Evolutionary conservation across 2,113 vertebrate species (phyloP).

Genomic region (Chaenogobius annularis): DNA sequence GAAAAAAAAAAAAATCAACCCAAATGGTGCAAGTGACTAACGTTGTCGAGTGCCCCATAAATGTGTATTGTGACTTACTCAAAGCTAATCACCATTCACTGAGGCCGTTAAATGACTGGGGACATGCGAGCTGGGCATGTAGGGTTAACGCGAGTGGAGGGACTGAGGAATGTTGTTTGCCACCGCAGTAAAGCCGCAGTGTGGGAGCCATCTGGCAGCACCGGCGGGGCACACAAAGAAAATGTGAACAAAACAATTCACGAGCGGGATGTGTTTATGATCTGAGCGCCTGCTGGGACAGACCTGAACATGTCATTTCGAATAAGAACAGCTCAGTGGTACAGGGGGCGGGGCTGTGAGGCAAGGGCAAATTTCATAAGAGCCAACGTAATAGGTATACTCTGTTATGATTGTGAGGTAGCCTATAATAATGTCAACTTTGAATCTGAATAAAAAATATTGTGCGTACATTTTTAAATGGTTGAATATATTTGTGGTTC

Average conservation of each 20-base stretch:
- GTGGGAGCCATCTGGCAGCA: constrained; percentile 54
- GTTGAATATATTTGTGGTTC: too few species aligned
- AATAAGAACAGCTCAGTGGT: constrained; percentile 16
- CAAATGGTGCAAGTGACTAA: neutral
- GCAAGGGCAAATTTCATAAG: constrained; percentile 12
- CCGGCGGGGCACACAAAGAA: constrained; percentile 37
- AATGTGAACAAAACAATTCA: constrained; percentile 33
- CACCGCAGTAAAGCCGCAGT: constrained; percentile 35
- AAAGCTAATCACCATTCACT: neutral
- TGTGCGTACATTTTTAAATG: too few species aligned
- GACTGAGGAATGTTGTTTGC: constrained; percentile 71
- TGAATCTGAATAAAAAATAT: neutral
- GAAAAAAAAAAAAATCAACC: neutral
- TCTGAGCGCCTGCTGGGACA: constrained; percentile 52
- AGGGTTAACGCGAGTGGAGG: constrained; percentile 41
- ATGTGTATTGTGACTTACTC: neutral
- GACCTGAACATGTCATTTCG: constrained; percentile 53
- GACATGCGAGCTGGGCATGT: neutral
- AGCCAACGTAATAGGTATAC: neutral
- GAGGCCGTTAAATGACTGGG: neutral
- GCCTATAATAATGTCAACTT: neutral
- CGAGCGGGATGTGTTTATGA: constrained; percentile 42
- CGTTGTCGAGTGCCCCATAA: neutral
- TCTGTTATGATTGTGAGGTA: neutral
- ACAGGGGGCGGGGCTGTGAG: constrained; percentile 11